phyloP scores from a whole-genome alignment of 2,888 invertebrate genomes.

The Aporophyla lueneburgensis region DNA sequence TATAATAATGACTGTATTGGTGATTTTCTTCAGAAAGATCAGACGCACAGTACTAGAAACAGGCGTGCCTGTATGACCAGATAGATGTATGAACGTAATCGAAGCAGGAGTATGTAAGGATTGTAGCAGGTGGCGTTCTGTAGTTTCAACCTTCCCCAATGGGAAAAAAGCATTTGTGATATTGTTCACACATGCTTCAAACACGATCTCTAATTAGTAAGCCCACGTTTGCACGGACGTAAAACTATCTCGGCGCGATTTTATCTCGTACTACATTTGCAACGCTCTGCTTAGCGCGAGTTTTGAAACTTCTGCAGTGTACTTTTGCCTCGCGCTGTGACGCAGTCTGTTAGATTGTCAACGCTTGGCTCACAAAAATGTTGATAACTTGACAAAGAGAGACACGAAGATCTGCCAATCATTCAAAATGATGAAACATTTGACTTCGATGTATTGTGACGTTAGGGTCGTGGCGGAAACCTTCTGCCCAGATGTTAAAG shows the following conservation, averaged over 20 bases:
- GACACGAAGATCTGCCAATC: not conserved
- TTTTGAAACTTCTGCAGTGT: too few relatives aligned
- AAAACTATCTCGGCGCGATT: too few relatives aligned
- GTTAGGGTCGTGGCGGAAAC: not conserved
- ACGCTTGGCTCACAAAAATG: too few relatives aligned
- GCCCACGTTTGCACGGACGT: too few relatives aligned
- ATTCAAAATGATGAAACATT: not conserved
- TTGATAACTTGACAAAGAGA: not conserved
- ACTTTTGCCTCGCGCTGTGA: too few relatives aligned
- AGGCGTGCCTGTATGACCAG: not conserved
- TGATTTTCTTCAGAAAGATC: not conserved
- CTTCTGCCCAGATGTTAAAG: not conserved
- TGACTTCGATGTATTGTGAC: not conserved
- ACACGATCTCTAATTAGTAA: not conserved
- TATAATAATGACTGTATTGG: not conserved
- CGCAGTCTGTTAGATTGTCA: too few relatives aligned
- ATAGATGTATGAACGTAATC: too few relatives aligned
- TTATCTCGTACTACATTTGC: too few relatives aligned
- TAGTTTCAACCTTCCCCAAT: not conserved
- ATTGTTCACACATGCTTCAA: not conserved
- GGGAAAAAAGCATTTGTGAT: not conserved
- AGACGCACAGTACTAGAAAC: not conserved
- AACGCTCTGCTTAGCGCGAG: too few relatives aligned
- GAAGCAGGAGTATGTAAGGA: too few relatives aligned
- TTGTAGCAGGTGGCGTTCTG: not conserved